Percentiles rank a stretch among this genome's conserved stretches.
These are phyloP conservation scores for Diadophis punctatus DNA, from an alignment of 2,113 vertebrate species.

Conservation along the genomic window DNA sequence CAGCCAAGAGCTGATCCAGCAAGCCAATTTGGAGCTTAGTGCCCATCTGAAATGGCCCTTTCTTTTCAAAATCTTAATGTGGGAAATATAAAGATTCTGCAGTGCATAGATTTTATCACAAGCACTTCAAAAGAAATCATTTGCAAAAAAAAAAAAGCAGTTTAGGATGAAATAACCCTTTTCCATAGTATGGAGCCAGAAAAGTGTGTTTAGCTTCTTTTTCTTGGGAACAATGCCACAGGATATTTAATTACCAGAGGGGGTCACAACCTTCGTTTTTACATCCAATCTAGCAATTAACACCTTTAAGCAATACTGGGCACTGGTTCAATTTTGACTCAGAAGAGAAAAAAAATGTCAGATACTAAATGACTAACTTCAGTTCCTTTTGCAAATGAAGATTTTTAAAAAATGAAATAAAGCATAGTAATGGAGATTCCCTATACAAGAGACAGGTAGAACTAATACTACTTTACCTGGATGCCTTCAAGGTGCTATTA, in stretches of 20 bases:
- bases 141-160: neutral
- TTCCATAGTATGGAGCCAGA: neutral
- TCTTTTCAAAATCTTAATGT: neutral
- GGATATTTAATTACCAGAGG: slow-evolving; percentile 29
- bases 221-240: slow-evolving; percentile 10
- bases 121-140: neutral
- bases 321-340: slow-evolving; percentile 1
- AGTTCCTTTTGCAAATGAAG: neutral
- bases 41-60: neutral
- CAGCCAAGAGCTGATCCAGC: neutral
- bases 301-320: neutral
- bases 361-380: neutral
- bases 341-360: neutral
- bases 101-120: neutral
- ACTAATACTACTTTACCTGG: neutral
- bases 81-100: neutral
- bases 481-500: neutral
- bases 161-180: neutral
- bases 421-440: neutral
- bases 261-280: slow-evolving; percentile 12
- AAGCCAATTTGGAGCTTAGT: neutral
- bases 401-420: slow-evolving; percentile 3
- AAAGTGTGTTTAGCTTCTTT: neutral
- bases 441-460: neutral
- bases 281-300: slow-evolving; percentile 19